Evolutionary conservation across 2,113 vertebrate genomes (phyloP).

Genomic region (Tichodroma muraria): DNA sequence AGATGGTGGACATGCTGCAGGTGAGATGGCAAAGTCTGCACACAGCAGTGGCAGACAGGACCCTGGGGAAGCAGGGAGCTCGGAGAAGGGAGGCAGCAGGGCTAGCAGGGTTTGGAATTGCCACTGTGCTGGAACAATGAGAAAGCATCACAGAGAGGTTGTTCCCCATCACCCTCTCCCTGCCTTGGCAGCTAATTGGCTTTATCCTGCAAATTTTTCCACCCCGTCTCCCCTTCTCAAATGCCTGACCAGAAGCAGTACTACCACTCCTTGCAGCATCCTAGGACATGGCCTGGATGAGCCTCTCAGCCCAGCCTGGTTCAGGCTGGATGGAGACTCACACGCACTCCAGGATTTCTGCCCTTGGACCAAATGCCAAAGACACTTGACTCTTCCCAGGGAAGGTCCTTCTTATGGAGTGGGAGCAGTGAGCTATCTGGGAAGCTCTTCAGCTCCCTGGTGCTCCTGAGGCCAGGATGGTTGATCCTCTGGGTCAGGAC

Average conservation of each 20-base stretch:
- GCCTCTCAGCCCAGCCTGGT: not conserved
- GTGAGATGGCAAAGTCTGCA: slow-evolving; percentile 53
- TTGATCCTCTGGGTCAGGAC: not conserved
- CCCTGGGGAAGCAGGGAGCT: not conserved
- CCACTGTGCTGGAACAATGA: not conserved
- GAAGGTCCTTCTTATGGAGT: not conserved
- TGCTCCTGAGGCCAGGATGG: not conserved
- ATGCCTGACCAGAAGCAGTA: not conserved
- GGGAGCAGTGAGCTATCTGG: not conserved
- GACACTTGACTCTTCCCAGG: not conserved
- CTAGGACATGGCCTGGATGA: not conserved
- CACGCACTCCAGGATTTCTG: not conserved
- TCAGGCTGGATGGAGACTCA: not conserved
- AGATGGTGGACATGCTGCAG: slow-evolving; percentile 99
- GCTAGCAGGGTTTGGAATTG: not conserved
- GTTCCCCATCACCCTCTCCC: not conserved
- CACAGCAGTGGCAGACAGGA: not conserved
- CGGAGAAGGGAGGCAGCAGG: not conserved
- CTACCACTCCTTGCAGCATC: not conserved
- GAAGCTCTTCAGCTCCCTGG: not conserved
- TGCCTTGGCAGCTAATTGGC: not conserved
- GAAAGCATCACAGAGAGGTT: not conserved
- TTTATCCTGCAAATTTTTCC: not conserved
- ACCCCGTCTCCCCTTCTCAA: not conserved
- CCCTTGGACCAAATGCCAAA: not conserved